Evolutionary conservation across 2,113 vertebrate genomes (phyloP).

Genomic region (Cephalopholis sonnerati): DNA sequence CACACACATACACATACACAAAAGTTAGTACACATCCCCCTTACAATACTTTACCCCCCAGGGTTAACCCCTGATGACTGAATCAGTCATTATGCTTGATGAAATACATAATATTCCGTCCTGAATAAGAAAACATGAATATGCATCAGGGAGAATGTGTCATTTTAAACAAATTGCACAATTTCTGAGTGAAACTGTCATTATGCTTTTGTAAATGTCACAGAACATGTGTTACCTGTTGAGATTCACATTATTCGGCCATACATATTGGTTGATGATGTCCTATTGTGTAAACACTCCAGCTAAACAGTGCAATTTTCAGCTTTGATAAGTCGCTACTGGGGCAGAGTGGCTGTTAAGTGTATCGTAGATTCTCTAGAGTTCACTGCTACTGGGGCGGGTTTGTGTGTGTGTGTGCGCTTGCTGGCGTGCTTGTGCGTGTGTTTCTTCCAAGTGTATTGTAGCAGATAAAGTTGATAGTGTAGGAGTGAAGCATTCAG

Average conservation of each 20-base stretch:
- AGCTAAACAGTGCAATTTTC: conserved; percentile 44
- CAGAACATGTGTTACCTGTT: conserved; percentile 18
- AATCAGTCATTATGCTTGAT: conserved; percentile 66
- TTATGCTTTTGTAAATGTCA: conserved; percentile 34
- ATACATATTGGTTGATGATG: conserved; percentile 31
- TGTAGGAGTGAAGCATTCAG: conserved; percentile 52
- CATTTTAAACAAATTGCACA: conserved; percentile 40
- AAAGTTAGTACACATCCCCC: conserved; percentile 17
- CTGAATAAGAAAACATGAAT: conserved; percentile 63
- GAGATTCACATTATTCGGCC: conserved; percentile 24
- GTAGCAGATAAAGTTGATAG: conserved; percentile 46
- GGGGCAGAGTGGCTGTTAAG: conserved; percentile 32
- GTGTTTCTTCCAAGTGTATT: conserved; percentile 28
- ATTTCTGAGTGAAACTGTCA: conserved; percentile 16
- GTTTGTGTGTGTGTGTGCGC: conserved; percentile 2
- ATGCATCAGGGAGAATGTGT: conserved; percentile 46
- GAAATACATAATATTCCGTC: conserved; percentile 62
- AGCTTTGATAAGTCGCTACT: conserved; percentile 20
- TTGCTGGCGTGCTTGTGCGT: not conserved
- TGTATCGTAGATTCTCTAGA: conserved; percentile 21
- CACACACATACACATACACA: conserved; percentile 40
- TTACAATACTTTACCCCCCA: conserved; percentile 59
- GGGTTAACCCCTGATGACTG: conserved; percentile 56
- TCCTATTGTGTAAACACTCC: conserved; percentile 40
- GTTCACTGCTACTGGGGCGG: conserved; percentile 20